Evolutionary conservation across 2,888 invertebrate species (phyloP), one percentile per base, ranked within the genome.

Genomic region (Stramonita haemastoma): DNA sequence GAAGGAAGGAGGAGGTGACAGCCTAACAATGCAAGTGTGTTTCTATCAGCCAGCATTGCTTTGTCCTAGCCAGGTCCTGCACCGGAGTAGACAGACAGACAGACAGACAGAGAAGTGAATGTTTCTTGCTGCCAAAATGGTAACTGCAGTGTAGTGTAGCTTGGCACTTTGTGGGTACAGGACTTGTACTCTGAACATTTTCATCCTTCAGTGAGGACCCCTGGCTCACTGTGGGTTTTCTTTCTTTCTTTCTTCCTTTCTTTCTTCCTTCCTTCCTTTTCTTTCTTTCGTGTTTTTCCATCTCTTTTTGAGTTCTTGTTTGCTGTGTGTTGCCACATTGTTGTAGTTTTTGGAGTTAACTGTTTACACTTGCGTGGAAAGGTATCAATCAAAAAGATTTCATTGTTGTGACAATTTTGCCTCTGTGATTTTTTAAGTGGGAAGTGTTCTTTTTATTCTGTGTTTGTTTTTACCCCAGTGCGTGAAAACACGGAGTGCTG

Each of bases 361-460:
- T 66, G 60, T 66, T 89, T 87, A 60, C 60, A 87, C 60, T 70
- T 77, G 90, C 88, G 91, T 90, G 90, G 88, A 89, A 90, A 89
- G 88, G 87, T 88, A 91, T 88, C 90, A 85, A 90, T 89, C 89
- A 90, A 90, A 83, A 89, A 87, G 87, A 89, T 90, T 91, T 89
- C 84, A 89, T 89, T 88, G 90, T 90, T 90, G 91, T 90, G 88
- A 90, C 85, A 87, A 90, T 87, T 91, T 86, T 87, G 56, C 89
- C 89, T 89, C 87, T 66, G 87, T 87, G 87, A 87, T 87, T 66
- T 70, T 87, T 73, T 17, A 83, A 79, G 46, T 8, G 22, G 81
- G 81, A 22, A 83, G 17, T 36, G n/a, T 79, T 77, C 46, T 46
- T 46, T 46, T 66, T 66, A 56, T 70, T 70, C 22, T 26, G 70